Evolutionary conservation across 2,113 vertebrate species (phyloP).

Genomic region (Puntigrus tetrazona): DNA sequence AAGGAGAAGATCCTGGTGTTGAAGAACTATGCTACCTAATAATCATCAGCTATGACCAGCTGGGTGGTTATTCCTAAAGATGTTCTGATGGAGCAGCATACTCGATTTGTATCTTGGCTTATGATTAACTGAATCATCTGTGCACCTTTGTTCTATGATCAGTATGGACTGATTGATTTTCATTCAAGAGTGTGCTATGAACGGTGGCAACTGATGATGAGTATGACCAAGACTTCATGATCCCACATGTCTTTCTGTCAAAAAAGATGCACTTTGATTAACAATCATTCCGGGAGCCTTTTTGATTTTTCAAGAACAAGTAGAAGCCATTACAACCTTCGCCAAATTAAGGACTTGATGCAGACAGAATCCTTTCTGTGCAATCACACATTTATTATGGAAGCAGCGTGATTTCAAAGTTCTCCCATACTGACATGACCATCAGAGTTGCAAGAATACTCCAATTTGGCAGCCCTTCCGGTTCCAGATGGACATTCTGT

Average conservation of each 20-base stretch:
- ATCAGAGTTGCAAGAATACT: background rate
- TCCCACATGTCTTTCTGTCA: background rate
- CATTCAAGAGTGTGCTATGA: background rate
- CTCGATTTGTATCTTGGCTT: background rate
- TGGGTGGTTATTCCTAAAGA: background rate
- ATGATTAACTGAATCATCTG: background rate
- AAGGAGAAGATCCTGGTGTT: background rate
- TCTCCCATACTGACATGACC: background rate
- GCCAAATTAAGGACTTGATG: background rate
- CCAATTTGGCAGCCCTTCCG: background rate
- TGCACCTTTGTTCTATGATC: background rate
- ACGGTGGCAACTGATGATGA: background rate
- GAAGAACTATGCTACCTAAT: background rate
- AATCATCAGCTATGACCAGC: background rate
- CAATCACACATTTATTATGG: background rate
- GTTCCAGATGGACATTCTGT: background rate
- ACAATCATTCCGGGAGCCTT: background rate
- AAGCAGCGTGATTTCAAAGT: background rate
- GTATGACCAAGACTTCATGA: background rate
- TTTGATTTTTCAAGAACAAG: background rate
- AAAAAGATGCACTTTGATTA: background rate
- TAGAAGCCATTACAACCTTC: background rate
- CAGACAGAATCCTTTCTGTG: background rate
- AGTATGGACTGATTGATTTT: background rate
- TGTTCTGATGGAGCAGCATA: background rate